Conservation (phyloP, 2,888 invertebrate genomes). For the Serripes groenlandicus region DNA sequence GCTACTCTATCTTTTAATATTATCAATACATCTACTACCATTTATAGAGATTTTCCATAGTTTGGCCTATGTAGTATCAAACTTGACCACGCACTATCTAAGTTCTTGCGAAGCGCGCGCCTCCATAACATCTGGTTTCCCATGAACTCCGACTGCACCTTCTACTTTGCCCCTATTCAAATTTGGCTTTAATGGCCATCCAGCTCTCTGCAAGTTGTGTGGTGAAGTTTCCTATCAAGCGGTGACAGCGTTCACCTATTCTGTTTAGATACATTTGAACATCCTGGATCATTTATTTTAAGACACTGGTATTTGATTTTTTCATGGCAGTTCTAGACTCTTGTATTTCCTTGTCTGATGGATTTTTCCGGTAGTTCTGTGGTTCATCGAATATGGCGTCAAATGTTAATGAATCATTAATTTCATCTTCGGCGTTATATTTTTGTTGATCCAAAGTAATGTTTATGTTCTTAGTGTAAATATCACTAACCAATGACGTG, state of each 20-base stretch:
- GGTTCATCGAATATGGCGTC: constrained; percentile 27
- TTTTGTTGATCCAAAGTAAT: too few species aligned
- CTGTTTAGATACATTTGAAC: constrained; percentile 38
- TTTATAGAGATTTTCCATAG: too few species aligned
- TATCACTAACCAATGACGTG: constrained; percentile 64
- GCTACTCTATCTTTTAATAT: too few species aligned
- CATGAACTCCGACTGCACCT: constrained; percentile 46
- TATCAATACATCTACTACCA: too few species aligned
- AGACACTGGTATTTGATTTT: not conserved
- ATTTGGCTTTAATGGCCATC: constrained; percentile 51
- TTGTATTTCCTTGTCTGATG: constrained; percentile 16
- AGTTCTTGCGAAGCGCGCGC: constrained; percentile 37
- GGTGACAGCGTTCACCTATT: constrained; percentile 43
- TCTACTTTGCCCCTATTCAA: constrained; percentile 63
- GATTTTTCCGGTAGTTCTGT: constrained; percentile 22
- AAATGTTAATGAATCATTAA: too few species aligned
- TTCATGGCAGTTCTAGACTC: not conserved
- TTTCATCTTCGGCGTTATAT: too few species aligned
- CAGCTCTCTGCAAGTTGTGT: constrained; percentile 61
- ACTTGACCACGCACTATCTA: constrained; percentile 48
- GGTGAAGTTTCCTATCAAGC: constrained; percentile 53
- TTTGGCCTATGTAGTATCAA: too few species aligned
- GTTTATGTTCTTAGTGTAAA: too few species aligned
- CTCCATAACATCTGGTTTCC: constrained; percentile 49
- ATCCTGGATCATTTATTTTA: constrained; percentile 33